Conservation (phyloP, 2,888 invertebrate species). For the Athrips mouffetella region DNA sequence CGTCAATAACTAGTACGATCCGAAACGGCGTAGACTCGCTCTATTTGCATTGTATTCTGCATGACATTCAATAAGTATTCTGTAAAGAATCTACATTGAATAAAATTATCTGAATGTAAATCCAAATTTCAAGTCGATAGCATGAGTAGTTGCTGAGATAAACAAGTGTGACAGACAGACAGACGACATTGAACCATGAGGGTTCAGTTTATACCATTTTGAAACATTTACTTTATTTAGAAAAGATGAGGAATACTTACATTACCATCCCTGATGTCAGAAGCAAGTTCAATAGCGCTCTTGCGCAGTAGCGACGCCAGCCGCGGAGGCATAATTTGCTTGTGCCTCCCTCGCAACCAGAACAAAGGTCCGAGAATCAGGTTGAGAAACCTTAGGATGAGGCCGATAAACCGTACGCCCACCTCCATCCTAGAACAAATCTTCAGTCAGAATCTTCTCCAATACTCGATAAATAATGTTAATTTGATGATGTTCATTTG, state of each 20-base stretch:
- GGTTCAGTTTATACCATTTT: no score
- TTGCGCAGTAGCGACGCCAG: constrained; percentile 71
- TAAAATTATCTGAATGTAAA: no score
- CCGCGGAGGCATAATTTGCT: constrained; percentile 44
- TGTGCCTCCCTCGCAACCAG: constrained; percentile 48
- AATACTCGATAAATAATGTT: neutral
- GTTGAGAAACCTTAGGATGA: constrained; percentile 57
- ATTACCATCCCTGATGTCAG: constrained; percentile 76
- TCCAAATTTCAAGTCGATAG: no score
- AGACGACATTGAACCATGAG: no score
- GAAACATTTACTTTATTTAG: constrained; percentile 21
- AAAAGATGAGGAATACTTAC: constrained; percentile 50
- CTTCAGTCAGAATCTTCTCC: no score
- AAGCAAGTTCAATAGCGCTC: constrained; percentile 78
- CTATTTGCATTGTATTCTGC: no score
- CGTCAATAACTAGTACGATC: no score
- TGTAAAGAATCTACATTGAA: no score
- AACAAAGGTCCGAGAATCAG: constrained; percentile 54
- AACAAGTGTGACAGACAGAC: no score
- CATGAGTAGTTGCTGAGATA: no score
- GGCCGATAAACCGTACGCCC: constrained; percentile 59
- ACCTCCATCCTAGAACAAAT: constrained; percentile 66
- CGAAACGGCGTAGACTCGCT: no score
- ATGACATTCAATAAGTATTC: no score
- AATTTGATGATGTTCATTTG: neutral